These are phyloP conservation scores for Ptychadena robeensis DNA, from an alignment of 2,797 vertebrate genomes.

Conservation along the genomic window DNA sequence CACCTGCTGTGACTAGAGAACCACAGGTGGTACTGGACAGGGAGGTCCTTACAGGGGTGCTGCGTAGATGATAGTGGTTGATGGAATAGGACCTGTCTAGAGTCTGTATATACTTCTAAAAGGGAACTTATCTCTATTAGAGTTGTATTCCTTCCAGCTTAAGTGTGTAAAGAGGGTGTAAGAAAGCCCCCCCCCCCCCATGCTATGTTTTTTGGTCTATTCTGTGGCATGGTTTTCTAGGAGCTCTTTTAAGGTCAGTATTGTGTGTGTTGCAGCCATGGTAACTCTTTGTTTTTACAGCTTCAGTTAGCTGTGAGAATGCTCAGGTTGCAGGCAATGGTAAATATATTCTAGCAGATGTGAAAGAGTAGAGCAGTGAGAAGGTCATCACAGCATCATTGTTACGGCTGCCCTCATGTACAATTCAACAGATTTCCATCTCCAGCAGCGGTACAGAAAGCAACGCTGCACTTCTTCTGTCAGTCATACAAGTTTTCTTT, in stretches of 20 bases:
- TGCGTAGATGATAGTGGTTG: too few species aligned
- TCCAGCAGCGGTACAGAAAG: not conserved
- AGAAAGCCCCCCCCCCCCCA: not conserved
- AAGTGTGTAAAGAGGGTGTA: not conserved
- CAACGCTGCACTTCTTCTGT: too few species aligned
- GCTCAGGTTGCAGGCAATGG: slow-evolving; percentile 55
- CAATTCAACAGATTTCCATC: slow-evolving; percentile 59
- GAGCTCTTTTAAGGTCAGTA: slow-evolving; percentile 31
- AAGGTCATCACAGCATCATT: slow-evolving; percentile 55
- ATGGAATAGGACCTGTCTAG: too few species aligned
- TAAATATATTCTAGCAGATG: slow-evolving; percentile 54
- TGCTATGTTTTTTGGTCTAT: not conserved
- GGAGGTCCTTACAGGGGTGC: too few species aligned
- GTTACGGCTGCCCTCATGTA: slow-evolving; percentile 54
- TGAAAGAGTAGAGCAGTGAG: slow-evolving; percentile 56
- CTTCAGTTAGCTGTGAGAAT: slow-evolving; percentile 38
- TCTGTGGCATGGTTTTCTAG: not conserved
- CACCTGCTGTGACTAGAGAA: too few species aligned
- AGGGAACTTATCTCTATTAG: too few species aligned
- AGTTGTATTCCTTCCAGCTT: too few species aligned
- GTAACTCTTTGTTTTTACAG: slow-evolving; percentile 58
- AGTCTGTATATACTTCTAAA: too few species aligned
- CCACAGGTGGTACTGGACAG: too few species aligned
- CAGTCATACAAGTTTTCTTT: too few species aligned
- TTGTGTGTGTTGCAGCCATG: slow-evolving; percentile 47